These are phyloP conservation scores for Cottus gobio DNA, from an alignment of 2,113 vertebrate genomes.

Conservation along the genomic window DNA sequence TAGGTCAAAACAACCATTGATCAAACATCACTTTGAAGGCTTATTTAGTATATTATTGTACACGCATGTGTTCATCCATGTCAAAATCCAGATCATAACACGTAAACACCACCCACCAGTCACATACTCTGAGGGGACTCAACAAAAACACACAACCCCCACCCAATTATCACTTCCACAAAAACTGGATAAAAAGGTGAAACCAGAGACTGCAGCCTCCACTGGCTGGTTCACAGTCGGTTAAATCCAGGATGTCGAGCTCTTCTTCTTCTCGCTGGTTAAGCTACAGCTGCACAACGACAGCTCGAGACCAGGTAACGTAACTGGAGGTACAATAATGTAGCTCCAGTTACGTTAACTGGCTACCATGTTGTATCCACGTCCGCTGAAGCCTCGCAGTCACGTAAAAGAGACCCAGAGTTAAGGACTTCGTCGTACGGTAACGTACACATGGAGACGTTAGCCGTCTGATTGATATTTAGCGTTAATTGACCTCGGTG, in stretches of 20 bases:
- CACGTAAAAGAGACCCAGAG: neutral
- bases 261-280: neutral
- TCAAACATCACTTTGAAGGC: neutral
- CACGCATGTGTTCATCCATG: neutral
- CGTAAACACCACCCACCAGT: neutral
- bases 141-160: neutral
- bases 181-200: too few species aligned
- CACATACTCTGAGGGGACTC: neutral
- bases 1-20: neutral
- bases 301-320: neutral
- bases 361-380: neutral
- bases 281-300: neutral
- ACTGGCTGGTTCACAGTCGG: neutral
- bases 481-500: constrained; percentile 12
- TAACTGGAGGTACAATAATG: neutral
- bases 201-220: neutral
- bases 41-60: neutral
- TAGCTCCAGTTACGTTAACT: neutral
- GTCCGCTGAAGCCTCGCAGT: neutral
- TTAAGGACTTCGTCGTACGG: too few species aligned
- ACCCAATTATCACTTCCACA: neutral
- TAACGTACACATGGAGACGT: too few species aligned
- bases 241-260: neutral
- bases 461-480: neutral
- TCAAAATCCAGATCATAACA: neutral